phyloP scores from a whole-genome alignment of 2,113 vertebrate species.

The Psephotus haematonotus region DNA sequence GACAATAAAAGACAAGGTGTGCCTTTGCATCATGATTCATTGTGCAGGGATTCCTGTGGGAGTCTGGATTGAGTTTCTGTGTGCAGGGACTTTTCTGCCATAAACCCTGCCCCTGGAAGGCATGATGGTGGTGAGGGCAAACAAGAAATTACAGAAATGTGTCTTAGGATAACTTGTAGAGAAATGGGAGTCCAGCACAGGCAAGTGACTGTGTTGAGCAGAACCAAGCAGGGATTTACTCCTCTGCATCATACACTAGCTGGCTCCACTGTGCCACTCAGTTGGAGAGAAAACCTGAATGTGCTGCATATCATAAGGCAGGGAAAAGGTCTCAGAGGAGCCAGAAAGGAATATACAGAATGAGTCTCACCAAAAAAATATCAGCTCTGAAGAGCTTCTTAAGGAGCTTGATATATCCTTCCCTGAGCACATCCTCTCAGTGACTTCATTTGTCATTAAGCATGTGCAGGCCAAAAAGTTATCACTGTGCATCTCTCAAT shows the following conservation, averaged over 20 bases:
- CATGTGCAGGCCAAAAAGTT: neutral
- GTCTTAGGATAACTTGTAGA: neutral
- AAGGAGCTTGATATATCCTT: neutral
- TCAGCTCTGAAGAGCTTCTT: neutral
- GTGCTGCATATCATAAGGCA: neutral
- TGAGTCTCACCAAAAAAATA: neutral
- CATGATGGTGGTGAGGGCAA: neutral
- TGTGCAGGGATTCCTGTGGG: neutral
- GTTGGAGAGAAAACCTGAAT: neutral
- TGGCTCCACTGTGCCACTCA: neutral
- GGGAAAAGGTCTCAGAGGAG: neutral
- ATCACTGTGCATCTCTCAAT: neutral
- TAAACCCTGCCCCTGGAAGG: neutral
- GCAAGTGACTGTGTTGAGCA: neutral
- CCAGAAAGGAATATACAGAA: neutral
- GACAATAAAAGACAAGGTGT: neutral
- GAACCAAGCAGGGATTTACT: neutral
- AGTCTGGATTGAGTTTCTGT: neutral
- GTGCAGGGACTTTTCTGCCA: neutral
- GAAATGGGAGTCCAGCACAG: neutral
- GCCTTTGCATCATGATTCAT: neutral
- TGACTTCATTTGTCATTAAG: neutral
- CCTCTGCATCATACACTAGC: accelerated
- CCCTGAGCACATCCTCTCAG: neutral
- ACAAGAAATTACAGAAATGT: neutral